A percentile compares a stretch with the other conserved stretches of the same genome.
phyloP scores from a whole-genome alignment of 2,113 vertebrate species.

The Paedocypris sp. region DNA sequence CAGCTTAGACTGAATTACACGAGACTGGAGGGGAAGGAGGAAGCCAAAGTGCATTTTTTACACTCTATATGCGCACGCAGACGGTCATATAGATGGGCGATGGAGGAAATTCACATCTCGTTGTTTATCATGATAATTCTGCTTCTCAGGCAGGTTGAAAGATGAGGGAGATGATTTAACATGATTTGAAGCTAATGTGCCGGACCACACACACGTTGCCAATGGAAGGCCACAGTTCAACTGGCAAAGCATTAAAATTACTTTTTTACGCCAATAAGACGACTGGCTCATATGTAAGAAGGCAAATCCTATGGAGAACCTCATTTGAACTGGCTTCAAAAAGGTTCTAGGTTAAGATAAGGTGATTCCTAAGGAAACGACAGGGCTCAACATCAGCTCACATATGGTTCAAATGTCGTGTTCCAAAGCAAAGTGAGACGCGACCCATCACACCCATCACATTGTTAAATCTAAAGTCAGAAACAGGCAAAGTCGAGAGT shows the following conservation, averaged over 20 bases:
- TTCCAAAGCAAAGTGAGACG: constrained; percentile 46
- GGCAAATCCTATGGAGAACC: too few relatives aligned
- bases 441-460: constrained; percentile 52
- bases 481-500: constrained; percentile 43
- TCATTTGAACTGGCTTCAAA: too few relatives aligned
- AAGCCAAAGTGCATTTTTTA: not conserved
- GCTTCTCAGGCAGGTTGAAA: too few relatives aligned
- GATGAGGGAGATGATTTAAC: not conserved
- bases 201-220: too few relatives aligned
- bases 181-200: not conserved
- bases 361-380: constrained; percentile 9
- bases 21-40: not conserved
- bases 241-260: not conserved
- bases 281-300: too few relatives aligned
- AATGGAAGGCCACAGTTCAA: not conserved
- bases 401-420: constrained; percentile 41
- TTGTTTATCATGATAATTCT: too few relatives aligned
- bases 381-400: constrained; percentile 36
- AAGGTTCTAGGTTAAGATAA: too few relatives aligned
- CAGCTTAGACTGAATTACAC: constrained; percentile 6
- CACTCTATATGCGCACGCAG: too few relatives aligned
- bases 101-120: too few relatives aligned
- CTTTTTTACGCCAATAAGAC: not conserved
- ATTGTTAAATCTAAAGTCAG: constrained; percentile 57
- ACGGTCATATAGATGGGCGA: too few relatives aligned